Evolutionary conservation across 2,888 invertebrate species (phyloP).

Genomic region (Operophtera brumata): DNA sequence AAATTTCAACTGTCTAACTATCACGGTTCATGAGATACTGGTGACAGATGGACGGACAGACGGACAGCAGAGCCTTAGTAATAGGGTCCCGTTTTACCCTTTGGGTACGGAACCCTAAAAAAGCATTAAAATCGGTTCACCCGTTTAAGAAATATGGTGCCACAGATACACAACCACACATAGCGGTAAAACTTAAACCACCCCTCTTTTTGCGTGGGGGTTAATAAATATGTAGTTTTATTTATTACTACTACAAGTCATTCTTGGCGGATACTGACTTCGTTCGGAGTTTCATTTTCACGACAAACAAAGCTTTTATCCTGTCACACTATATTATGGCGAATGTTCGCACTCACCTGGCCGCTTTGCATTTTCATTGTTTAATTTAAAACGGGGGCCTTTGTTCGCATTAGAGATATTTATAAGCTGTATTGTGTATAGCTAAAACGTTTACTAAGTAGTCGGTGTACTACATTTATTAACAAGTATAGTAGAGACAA

Average conservation of each 20-base stretch:
- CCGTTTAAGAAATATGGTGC: too few species aligned
- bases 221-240: constrained; percentile 44
- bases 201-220: too few species aligned
- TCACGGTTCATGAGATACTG: too few species aligned
- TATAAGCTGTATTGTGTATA: constrained; percentile 28
- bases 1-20: too few species aligned
- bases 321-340: constrained; percentile 62
- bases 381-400: constrained; percentile 47
- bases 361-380: constrained; percentile 53
- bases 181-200: too few species aligned
- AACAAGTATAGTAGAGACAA: too few species aligned
- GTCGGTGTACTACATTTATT: constrained; percentile 18
- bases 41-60: too few species aligned
- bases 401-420: constrained; percentile 35
- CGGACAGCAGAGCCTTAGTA: too few species aligned
- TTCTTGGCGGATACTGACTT: constrained; percentile 47
- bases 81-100: too few species aligned
- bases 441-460: constrained; percentile 20
- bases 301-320: constrained; percentile 66
- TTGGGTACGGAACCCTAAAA: too few species aligned
- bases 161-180: too few species aligned
- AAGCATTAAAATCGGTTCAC: too few species aligned
- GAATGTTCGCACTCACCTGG: constrained; percentile 54
- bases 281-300: constrained; percentile 60
- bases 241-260: constrained; percentile 46